Evolutionary conservation across 2,797 vertebrate species (phyloP), one percentile per base, ranked within the genome.

Genomic region (Hippoglossus hippoglossus): DNA sequence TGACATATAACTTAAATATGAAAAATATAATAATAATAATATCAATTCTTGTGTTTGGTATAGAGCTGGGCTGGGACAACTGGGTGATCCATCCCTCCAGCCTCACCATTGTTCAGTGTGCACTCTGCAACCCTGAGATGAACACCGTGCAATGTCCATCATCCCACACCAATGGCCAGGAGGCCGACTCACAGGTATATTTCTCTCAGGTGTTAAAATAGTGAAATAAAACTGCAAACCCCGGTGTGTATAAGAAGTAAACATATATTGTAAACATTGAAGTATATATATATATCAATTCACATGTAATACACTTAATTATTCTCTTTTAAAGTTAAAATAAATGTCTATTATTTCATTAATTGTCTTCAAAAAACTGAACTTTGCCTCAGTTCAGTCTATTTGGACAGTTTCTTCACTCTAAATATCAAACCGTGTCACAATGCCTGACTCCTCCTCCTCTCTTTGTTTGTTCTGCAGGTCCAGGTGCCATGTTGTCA

Each of bases 1-100:
- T 15, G 1, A 19, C 31, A 36, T 53, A 5, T 18, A 10, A 22
- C 19, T 25, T 13, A n/a, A 5, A n/a, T 44, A 6, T n/a, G 47
- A 2, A 49, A 34, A 51, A 52, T 12, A 11, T 9, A 21, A 12
- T 9, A 44, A 46, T 46, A 18, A 46, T 46, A 51, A 52, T 9
- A 7, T 15, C 11, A 47, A 28, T 51, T 13, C 15, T 4, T 60
- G 2, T 83, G 24, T 69, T 59, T 51, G 3, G 18, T 77, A 39
- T 39, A 95, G 94, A 95, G 79, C 87, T 95, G 70, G 92, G 91
- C 60, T 95, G 94, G 94, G 90, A 94, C 73, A 86, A 22, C 59
- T 95, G 94, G 94, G 84, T 95, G 74, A 87, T 95, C 79, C 81
- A 91, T 56, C 94, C 94, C 4, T 56, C 87, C 66, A 94, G 88